These are phyloP conservation scores for Melanargia galathea DNA, from an alignment of 2,888 invertebrate genomes.

Conservation along the genomic window DNA sequence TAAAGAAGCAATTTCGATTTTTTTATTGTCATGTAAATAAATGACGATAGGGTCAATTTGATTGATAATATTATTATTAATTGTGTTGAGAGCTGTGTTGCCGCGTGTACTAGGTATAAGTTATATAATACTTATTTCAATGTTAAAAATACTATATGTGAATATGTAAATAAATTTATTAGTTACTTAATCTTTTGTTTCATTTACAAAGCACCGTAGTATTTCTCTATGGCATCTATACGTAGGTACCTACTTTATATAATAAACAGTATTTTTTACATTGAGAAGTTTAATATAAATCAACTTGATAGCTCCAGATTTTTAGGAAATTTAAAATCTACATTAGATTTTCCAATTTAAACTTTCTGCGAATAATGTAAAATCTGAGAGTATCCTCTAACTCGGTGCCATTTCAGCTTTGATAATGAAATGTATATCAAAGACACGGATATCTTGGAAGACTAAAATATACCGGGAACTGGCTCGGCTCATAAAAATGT, in stretches of 20 bases:
- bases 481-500: constrained; percentile 37
- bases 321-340: not conserved
- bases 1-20: constrained; percentile 25
- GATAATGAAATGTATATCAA: constrained; percentile 30
- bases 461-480: constrained; percentile 30
- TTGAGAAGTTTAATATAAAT: not conserved
- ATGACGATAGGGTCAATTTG: constrained; percentile 52
- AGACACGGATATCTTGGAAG: constrained; percentile 26
- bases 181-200: constrained; percentile 58
- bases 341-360: not conserved
- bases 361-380: not conserved
- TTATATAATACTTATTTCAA: constrained; percentile 65
- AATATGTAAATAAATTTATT: constrained; percentile 81
- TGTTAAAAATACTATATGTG: constrained; percentile 77
- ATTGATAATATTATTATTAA: constrained; percentile 48
- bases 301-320: not conserved
- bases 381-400: constrained; percentile 5
- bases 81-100: constrained; percentile 53
- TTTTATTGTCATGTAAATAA: constrained; percentile 33
- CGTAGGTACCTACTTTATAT: too few relatives aligned
- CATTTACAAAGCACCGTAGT: too few relatives aligned
- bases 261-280: too few relatives aligned
- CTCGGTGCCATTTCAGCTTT: not conserved
- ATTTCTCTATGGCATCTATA: too few relatives aligned
- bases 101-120: constrained; percentile 44